Percentiles rank a stretch among this genome's conserved stretches.
These are phyloP conservation scores for Planiliza haematocheilus DNA, from an alignment of 2,113 vertebrate species.

Conservation along the genomic window DNA sequence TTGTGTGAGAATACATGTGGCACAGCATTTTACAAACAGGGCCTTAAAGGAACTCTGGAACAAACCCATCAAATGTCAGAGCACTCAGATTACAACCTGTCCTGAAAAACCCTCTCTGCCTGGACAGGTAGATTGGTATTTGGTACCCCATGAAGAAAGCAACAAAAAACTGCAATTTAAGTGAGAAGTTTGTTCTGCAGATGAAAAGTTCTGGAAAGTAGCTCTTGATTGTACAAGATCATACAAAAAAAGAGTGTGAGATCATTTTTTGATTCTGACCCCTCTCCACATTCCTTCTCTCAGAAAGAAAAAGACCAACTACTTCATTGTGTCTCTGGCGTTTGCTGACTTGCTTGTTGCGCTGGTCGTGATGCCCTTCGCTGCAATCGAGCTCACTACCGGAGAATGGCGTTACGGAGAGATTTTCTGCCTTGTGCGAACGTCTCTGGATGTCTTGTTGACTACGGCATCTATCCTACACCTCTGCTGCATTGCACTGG, in stretches of 20 bases:
- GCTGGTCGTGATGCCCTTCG: slow-evolving; percentile 85
- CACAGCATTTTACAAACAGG: not conserved
- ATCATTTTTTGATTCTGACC: not conserved
- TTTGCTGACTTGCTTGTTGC: slow-evolving; percentile 86
- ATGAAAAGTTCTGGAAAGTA: too few relatives aligned
- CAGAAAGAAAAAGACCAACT: slow-evolving; percentile 88
- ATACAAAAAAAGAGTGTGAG: too few relatives aligned
- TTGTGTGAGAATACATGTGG: not conserved
- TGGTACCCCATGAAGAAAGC: not conserved
- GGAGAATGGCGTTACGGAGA: slow-evolving; percentile 83
- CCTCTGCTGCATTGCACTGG: slow-evolving; percentile 87
- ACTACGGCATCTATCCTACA: slow-evolving; percentile 86
- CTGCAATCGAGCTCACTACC: slow-evolving; percentile 83
- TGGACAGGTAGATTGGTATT: not conserved
- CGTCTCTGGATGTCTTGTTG: slow-evolving; percentile 84
- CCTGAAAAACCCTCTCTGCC: not conserved
- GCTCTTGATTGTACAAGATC: too few relatives aligned
- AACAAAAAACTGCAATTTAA: too few relatives aligned
- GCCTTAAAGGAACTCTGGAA: not conserved
- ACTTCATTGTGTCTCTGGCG: slow-evolving; percentile 86
- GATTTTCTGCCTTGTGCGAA: slow-evolving; percentile 85
- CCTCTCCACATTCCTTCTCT: not conserved
- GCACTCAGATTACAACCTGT: not conserved
- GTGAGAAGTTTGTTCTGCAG: too few relatives aligned
- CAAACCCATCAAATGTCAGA: slow-evolving; percentile 25